phyloP scores from a whole-genome alignment of 92 coral and sea anemone species.

The Palythoa grandiflora region DNA sequence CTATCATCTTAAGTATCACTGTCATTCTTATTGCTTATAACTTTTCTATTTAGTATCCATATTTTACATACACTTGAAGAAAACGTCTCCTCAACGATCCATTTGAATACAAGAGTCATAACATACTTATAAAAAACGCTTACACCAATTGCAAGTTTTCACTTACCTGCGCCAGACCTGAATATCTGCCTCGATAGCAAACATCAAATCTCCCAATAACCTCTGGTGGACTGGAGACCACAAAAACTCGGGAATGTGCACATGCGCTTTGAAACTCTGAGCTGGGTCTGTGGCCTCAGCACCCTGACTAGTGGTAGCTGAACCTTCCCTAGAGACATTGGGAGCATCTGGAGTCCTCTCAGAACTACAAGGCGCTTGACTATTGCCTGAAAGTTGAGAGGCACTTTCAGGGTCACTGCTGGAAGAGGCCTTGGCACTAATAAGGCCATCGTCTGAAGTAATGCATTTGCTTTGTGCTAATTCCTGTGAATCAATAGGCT shows the following conservation, averaged over 20 bases:
- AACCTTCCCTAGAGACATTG: slow-evolving; percentile 43
- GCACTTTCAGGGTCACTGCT: not conserved
- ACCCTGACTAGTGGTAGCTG: slow-evolving; percentile 51
- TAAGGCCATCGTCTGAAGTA: not conserved
- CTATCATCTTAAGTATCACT: too few relatives aligned
- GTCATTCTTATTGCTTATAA: too few relatives aligned
- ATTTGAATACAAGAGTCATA: not conserved
- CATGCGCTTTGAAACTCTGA: slow-evolving; percentile 74
- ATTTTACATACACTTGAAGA: too few relatives aligned
- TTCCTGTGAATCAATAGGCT: slow-evolving; percentile 25
- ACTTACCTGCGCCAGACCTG: slow-evolving; percentile 99
- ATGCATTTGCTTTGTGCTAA: slow-evolving; percentile 11
- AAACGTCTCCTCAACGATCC: too few relatives aligned
- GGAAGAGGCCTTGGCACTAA: slow-evolving; percentile 57
- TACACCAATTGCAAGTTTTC: too few relatives aligned
- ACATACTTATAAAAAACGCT: not conserved
- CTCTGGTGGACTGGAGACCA: slow-evolving; percentile 99
- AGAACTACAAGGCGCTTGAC: slow-evolving; percentile 2
- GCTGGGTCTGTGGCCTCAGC: slow-evolving; percentile 61
- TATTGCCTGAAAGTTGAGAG: not conserved
- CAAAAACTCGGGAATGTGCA: slow-evolving; percentile 92
- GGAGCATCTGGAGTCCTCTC: not conserved
- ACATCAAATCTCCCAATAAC: slow-evolving; percentile 89
- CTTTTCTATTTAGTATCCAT: too few relatives aligned
- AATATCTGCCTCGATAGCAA: slow-evolving; percentile 95